phyloP scores from a whole-genome alignment of 2,113 vertebrate genomes.

The Phodopus roborovskii region DNA sequence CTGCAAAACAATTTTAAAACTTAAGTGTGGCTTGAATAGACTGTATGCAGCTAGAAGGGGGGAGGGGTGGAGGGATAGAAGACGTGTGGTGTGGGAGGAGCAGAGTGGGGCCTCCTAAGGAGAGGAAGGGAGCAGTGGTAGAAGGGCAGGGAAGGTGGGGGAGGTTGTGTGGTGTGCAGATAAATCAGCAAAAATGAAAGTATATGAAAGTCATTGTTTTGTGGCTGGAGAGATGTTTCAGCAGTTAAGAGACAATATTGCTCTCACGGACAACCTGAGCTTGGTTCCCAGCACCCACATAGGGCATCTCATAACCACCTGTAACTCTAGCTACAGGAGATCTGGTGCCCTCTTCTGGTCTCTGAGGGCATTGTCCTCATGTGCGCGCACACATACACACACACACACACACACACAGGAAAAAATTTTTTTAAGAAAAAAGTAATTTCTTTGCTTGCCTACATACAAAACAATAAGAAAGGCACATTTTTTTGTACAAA shows the following conservation, averaged over 20 bases:
- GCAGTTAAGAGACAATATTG: background rate
- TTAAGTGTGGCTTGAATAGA: background rate
- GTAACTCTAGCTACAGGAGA: background rate
- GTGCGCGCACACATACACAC: background rate
- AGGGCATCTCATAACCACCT: background rate
- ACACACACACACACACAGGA: background rate
- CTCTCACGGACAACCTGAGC: background rate
- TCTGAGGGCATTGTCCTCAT: background rate
- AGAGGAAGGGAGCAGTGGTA: background rate
- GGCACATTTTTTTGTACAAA: background rate
- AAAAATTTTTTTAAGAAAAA: background rate
- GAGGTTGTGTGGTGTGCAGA: background rate
- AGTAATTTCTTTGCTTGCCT: background rate
- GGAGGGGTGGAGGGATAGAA: background rate
- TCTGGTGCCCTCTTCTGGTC: background rate
- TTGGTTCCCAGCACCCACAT: background rate
- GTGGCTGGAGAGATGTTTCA: background rate
- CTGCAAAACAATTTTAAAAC: no score
- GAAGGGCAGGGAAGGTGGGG: background rate
- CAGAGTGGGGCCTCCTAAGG: background rate
- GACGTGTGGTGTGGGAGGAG: background rate
- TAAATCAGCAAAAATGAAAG: background rate
- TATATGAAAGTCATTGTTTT: background rate
- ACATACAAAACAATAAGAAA: background rate
- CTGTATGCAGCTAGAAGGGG: no score